phyloP scores from a whole-genome alignment of 2,797 vertebrate genomes.

The Garrulus glandarius region DNA sequence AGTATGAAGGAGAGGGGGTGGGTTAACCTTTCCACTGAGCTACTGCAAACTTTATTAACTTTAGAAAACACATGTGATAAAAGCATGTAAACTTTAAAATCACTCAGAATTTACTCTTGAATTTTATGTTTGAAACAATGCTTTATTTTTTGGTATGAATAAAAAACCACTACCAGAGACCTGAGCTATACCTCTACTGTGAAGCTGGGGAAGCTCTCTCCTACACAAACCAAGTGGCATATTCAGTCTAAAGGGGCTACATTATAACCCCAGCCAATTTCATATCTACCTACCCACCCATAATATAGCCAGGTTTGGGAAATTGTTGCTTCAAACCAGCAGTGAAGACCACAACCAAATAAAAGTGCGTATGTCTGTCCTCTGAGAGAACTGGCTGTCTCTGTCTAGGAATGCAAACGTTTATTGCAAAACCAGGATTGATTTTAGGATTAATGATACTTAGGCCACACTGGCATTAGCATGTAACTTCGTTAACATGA shows the following conservation, averaged over 20 bases:
- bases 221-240: not conserved
- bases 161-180: not conserved
- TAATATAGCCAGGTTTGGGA: not conserved
- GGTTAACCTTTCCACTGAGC: not conserved
- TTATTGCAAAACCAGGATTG: not conserved
- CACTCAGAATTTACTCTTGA: not conserved
- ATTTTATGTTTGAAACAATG: not conserved
- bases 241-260: not conserved
- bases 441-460: not conserved
- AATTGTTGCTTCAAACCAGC: not conserved
- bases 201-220: not conserved
- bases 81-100: not conserved
- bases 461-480: not conserved
- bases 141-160: not conserved
- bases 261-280: not conserved
- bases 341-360: not conserved
- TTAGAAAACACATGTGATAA: not conserved
- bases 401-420: not conserved
- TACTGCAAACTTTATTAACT: not conserved
- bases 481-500: not conserved
- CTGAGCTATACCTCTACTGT: not conserved
- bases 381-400: not conserved
- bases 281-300: not conserved
- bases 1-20: not conserved
- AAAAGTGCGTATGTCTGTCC: not conserved